Evolutionary conservation across 2,797 vertebrate species (phyloP).

Genomic region (Megalops cyprinoides): DNA sequence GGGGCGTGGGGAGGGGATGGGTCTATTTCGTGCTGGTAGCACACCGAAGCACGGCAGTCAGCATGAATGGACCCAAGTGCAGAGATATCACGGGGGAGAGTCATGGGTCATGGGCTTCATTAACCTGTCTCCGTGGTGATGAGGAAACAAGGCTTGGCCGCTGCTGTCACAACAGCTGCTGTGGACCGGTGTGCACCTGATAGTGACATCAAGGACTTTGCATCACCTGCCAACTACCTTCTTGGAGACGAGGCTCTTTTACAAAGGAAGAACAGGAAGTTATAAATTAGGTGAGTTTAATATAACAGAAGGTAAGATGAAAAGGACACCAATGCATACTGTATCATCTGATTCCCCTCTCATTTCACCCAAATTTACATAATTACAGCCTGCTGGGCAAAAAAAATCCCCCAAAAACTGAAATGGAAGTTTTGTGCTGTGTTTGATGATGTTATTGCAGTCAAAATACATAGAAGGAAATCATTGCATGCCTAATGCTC

Average conservation of each 20-base stretch:
- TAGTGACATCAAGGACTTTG: slow-evolving; percentile 38
- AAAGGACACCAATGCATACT: not conserved
- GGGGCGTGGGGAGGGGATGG: not conserved
- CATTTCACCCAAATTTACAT: not conserved
- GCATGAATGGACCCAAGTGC: slow-evolving; percentile 32
- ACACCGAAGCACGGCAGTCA: not conserved
- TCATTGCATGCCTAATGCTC: not conserved
- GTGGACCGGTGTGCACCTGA: slow-evolving; percentile 19
- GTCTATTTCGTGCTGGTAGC: not conserved
- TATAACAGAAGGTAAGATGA: slow-evolving; percentile 9
- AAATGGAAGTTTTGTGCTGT: not conserved
- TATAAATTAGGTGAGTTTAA: not conserved
- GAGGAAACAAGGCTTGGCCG: slow-evolving; percentile 29
- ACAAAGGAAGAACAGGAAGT: not conserved
- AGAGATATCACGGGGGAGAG: not conserved
- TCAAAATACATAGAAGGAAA: not conserved
- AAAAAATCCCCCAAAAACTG: too few relatives aligned
- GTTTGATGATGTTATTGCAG: not conserved
- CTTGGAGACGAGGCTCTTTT: slow-evolving; percentile 4
- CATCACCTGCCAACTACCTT: not conserved
- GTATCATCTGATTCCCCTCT: not conserved
- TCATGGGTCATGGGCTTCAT: slow-evolving; percentile 50
- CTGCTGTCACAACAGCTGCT: slow-evolving; percentile 43
- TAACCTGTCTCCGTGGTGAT: slow-evolving; percentile 47
- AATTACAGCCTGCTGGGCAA: not conserved